These are phyloP conservation scores for Porites divaricata DNA, from an alignment of 92 coral and sea anemone species.

Conservation along the genomic window DNA sequence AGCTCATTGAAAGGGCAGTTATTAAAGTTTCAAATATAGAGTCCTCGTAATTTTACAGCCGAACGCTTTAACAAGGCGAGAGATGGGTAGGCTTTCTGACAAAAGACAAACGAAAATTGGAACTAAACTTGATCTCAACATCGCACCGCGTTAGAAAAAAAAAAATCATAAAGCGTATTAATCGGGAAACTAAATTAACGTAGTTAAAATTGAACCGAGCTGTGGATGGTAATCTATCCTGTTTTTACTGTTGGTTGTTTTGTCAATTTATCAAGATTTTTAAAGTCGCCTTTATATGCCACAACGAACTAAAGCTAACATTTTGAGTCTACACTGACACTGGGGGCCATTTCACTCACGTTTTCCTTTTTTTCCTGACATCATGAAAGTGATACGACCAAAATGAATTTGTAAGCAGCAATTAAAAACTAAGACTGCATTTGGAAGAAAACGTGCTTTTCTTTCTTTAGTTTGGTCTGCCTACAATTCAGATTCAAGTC, in stretches of 20 bases:
- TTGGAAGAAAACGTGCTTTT: neutral
- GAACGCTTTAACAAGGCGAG: neutral
- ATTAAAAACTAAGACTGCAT: neutral
- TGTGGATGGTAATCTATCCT: neutral
- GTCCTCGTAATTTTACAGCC: constrained; percentile 9
- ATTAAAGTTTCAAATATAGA: constrained; percentile 48
- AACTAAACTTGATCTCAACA: constrained; percentile 19
- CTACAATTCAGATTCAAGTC: neutral
- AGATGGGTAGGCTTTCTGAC: neutral
- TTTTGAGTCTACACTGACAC: neutral
- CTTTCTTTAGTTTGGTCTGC: neutral
- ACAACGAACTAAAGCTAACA: neutral
- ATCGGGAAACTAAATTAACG: constrained; percentile 18
- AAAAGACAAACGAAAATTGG: constrained; percentile 21
- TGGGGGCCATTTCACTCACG: neutral
- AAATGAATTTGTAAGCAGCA: neutral
- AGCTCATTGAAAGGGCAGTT: constrained; percentile 52
- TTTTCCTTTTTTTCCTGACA: neutral
- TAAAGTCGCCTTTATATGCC: neutral
- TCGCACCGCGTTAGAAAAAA: neutral
- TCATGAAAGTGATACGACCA: neutral
- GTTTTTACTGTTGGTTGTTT: neutral
- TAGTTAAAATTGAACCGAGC: neutral
- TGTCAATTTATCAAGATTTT: neutral
- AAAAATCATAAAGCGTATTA: constrained; percentile 1